Base-by-base conservation (phyloP, 2,113 vertebrate species). In the Hiodon tergisus region DNA sequence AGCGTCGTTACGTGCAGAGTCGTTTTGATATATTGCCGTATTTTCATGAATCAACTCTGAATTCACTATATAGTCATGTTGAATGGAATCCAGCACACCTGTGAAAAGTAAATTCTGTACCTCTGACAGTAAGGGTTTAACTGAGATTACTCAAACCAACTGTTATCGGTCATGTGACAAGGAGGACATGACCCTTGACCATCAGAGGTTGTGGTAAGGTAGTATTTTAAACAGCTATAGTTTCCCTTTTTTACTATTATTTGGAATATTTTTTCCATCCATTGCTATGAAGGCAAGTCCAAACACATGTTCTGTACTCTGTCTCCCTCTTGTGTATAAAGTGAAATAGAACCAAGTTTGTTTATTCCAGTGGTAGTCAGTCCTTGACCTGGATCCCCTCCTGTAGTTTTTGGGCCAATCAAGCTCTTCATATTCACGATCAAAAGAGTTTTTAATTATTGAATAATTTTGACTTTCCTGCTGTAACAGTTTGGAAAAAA, bases 261-360 rank as follows among this genome's bases (percentile, higher is more conserved):
- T 48, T 52, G 47, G 58, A 50, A n/a, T 52, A 60, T 72, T 76
- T 77, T 68, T 47, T 14, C 4, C 16, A 58, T 77, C 6, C 55
- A 74, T 13, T 53, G 8, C 17, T 46, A 31, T 51, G 2, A 7
- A 65, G 6, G 3, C 5, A 6, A 61, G 14, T 51, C 8, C 48
- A 17, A 5, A 55, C 67, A 54, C 3, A 89, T 89, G 55, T 60
- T 4, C 46, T 85, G 86, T 88, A 89, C 85, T 91, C 46, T 91
- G 85, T 86, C 90, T 84, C 90, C 86, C 78, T 84, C 87, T 85
- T 77, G 83, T 86, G 90, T 84, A 59, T 16, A 76, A 0, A 79
- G 0, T 52, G 9, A 17, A 1, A 31, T 52, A 65, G 3, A 63
- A n/a, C 31, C 62, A 31, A 11, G n/a, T 31, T 11, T 65, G 13